These are phyloP conservation scores for Parnassius glacialis DNA, from an alignment of 2,888 invertebrate species.

Conservation along the genomic window DNA sequence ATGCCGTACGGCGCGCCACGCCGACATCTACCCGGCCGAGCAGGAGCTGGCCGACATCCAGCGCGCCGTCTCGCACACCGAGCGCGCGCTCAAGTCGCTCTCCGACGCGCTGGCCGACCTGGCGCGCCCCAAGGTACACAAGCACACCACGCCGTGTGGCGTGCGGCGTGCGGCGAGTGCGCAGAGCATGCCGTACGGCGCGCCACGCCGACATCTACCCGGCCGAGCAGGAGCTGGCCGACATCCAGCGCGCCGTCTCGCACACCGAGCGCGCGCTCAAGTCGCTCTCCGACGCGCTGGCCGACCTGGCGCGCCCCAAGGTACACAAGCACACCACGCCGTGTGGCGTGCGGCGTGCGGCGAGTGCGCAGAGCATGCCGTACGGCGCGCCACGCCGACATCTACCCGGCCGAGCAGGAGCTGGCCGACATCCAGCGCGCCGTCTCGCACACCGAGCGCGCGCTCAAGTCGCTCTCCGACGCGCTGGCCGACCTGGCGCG, in stretches of 20 bases:
- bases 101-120: constrained; percentile 91
- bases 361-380: no score
- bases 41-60: constrained; percentile 94
- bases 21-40: constrained; percentile 96
- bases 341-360: no score
- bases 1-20: constrained; percentile 86
- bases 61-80: constrained; percentile 94
- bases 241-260: constrained; percentile 95
- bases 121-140: constrained; percentile 57
- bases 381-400: constrained; percentile 95
- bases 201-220: constrained; percentile 97
- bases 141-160: no score
- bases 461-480: constrained; percentile 96
- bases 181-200: constrained; percentile 71
- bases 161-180: no score
- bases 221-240: constrained; percentile 91
- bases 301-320: constrained; percentile 77
- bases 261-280: constrained; percentile 97
- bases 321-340: constrained; percentile 31
- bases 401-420: constrained; percentile 96
- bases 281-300: constrained; percentile 94
- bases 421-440: constrained; percentile 94
- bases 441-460: constrained; percentile 95
- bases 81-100: constrained; percentile 95
- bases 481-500: constrained; percentile 84